Conservation (phyloP, 2,888 invertebrate genomes). For the Drosophila longiperda region DNA sequence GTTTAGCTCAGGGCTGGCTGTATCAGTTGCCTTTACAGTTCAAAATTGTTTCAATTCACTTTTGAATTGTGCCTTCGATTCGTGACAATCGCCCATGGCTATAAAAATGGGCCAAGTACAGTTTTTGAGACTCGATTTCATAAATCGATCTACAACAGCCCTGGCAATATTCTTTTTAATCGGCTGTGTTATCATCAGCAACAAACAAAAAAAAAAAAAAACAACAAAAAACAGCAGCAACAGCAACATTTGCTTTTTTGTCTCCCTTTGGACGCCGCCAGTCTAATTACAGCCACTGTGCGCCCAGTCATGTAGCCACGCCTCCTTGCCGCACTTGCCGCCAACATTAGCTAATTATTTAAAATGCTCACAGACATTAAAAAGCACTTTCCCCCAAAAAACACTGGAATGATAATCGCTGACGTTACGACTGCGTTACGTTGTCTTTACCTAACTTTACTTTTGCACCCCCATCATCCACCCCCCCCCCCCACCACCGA, state of each 20-base stretch:
- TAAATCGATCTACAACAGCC: slow-evolving; percentile 13
- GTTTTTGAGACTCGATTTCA: neutral
- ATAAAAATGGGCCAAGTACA: neutral
- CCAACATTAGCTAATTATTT: slow-evolving; percentile 75
- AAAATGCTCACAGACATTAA: slow-evolving; percentile 77
- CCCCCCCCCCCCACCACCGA: neutral
- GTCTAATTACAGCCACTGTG: slow-evolving; percentile 60
- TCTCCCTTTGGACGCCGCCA: slow-evolving; percentile 50
- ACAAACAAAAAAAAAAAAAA: neutral
- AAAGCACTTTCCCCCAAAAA: slow-evolving; percentile 71
- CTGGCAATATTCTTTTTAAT: slow-evolving; percentile 13
- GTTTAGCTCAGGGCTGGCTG: neutral
- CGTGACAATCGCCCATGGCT: neutral
- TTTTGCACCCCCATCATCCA: neutral
- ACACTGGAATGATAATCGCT: slow-evolving; percentile 70
- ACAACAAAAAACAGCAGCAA: slow-evolving; percentile 4
- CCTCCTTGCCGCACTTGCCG: slow-evolving; percentile 14
- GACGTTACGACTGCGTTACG: slow-evolving; percentile 29
- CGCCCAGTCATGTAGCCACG: slow-evolving; percentile 10
- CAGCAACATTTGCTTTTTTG: slow-evolving; percentile 47
- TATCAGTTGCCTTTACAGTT: slow-evolving; percentile 10
- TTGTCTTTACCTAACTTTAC: slow-evolving; percentile 13
- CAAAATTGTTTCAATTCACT: slow-evolving; percentile 43
- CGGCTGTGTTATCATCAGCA: slow-evolving; percentile 1
- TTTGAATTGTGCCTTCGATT: slow-evolving; percentile 31